phyloP scores from a whole-genome alignment of 2,113 vertebrate species.

The Amazona vittata region DNA sequence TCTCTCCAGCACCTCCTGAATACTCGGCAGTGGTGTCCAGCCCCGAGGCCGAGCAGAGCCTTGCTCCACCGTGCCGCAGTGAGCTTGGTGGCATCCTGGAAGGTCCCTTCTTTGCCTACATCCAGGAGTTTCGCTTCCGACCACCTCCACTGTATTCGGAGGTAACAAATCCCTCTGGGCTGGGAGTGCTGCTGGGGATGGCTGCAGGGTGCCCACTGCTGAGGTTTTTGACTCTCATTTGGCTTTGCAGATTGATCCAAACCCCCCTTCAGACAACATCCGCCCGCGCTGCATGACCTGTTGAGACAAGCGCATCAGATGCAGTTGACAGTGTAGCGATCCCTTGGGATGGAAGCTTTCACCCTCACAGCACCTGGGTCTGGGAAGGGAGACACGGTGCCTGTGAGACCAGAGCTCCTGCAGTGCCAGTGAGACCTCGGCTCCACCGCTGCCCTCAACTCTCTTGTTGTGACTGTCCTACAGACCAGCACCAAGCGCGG shows the following conservation, averaged over 20 bases:
- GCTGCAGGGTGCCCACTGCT: accelerated
- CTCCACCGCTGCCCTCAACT: not conserved
- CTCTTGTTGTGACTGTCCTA: not conserved
- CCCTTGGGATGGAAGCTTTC: not conserved
- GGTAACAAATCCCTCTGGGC: constrained; percentile 69
- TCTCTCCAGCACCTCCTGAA: constrained; percentile 87
- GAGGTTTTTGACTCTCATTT: not conserved
- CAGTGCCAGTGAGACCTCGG: not conserved
- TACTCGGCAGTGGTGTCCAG: constrained; percentile 86
- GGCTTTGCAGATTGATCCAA: constrained; percentile 86
- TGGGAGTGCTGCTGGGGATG: not conserved
- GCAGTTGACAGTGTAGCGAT: not conserved
- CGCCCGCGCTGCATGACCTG: constrained; percentile 94
- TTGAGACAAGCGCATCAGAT: constrained; percentile 71
- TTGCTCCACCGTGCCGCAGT: constrained; percentile 51
- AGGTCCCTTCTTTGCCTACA: constrained; percentile 86
- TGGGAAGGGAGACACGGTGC: accelerated
- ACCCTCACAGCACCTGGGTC: not conserved
- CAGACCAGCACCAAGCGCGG: not conserved
- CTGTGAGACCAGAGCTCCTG: not conserved
- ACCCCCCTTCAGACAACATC: constrained; percentile 77
- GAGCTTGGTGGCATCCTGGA: constrained; percentile 76
- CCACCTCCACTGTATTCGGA: constrained; percentile 92
- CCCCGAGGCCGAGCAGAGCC: constrained; percentile 64
- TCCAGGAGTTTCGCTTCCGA: constrained; percentile 91